Conservation (phyloP, 2,888 invertebrate species). For the Scrobipalpa atriplicella region DNA sequence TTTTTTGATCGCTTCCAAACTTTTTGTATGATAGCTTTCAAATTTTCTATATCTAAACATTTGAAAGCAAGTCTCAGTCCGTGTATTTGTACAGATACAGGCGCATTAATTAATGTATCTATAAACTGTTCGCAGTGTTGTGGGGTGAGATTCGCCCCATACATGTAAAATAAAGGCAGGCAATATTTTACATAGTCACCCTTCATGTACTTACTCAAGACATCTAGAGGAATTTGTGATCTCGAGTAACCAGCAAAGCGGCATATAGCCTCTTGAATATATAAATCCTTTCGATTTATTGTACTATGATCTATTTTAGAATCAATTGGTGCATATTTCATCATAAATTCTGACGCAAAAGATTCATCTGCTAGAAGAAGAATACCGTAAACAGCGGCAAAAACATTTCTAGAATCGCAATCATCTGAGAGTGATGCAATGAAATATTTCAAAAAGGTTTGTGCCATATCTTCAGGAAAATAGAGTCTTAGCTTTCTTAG, state of each 20-base stretch:
- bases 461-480: slow-evolving; percentile 53
- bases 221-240: slow-evolving; percentile 46
- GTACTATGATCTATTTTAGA: slow-evolving; percentile 49
- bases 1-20: slow-evolving; percentile 53
- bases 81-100: slow-evolving; percentile 54
- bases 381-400: slow-evolving; percentile 47
- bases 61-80: slow-evolving; percentile 52
- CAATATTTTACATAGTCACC: slow-evolving; percentile 53
- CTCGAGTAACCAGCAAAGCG: slow-evolving; percentile 47
- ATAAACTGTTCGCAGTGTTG: slow-evolving; percentile 45
- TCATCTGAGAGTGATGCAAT: slow-evolving; percentile 37
- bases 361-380: slow-evolving; percentile 48
- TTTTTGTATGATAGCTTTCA: slow-evolving; percentile 40
- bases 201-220: slow-evolving; percentile 44
- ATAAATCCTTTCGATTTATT: slow-evolving; percentile 41
- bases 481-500: slow-evolving; percentile 56
- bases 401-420: slow-evolving; percentile 27
- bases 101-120: slow-evolving; percentile 45
- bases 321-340: slow-evolving; percentile 48
- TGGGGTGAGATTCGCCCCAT: slow-evolving; percentile 44
- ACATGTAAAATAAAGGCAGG: slow-evolving; percentile 49
- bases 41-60: slow-evolving; percentile 42
- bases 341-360: slow-evolving; percentile 46
- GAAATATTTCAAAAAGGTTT: slow-evolving; percentile 47
- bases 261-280: slow-evolving; percentile 51